Evolutionary conservation across 2,888 invertebrate genomes (phyloP), one percentile per base, ranked within the genome.

Genomic region (Zele albiditarsus): DNA sequence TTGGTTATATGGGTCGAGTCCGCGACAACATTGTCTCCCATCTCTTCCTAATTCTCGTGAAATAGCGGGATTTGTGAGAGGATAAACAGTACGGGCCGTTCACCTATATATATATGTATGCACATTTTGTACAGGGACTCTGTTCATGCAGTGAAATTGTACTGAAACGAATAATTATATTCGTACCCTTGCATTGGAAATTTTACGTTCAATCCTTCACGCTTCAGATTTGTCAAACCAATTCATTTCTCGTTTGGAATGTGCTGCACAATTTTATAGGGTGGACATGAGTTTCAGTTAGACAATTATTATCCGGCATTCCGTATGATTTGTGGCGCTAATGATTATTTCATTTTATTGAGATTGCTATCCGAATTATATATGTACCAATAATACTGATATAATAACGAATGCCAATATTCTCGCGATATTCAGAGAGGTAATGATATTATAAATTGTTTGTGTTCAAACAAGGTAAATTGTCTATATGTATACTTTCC

Each of bases 11-110:
- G 70, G 74, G 74, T 71, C 74, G 74, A 65, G 74, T 71, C 70
- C 70, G 70, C 74, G 74, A 74, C 74, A 74, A 74, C 74, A 66
- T 71, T 66, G 65, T 66, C 71, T 71, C 74, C 71, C 70, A 74
- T 74, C 74, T 70, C 74, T 70, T 66, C 70, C 62, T 33, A 23
- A 70, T 74, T 65, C 70, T 49, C 70, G 65, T 57, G 58, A 74
- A 74, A 66, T 74, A 74, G 74, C 74, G 74, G 74, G 65, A 74
- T 71, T 65, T 53, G 66, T 58, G 58, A 74, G 70, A 65, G 74
- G 66, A 66, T 74, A 71, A 74, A 71, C 70, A 70, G 74, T 71
- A 74, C 69, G 66, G 65, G 31, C 58, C 65, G 57, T 74, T 66
- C 74, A 74, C 74, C 70, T 68, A 57, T 53, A 28, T 53, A 2